phyloP scores from a whole-genome alignment of 2,113 vertebrate genomes.

The Pterocles gutturalis region DNA sequence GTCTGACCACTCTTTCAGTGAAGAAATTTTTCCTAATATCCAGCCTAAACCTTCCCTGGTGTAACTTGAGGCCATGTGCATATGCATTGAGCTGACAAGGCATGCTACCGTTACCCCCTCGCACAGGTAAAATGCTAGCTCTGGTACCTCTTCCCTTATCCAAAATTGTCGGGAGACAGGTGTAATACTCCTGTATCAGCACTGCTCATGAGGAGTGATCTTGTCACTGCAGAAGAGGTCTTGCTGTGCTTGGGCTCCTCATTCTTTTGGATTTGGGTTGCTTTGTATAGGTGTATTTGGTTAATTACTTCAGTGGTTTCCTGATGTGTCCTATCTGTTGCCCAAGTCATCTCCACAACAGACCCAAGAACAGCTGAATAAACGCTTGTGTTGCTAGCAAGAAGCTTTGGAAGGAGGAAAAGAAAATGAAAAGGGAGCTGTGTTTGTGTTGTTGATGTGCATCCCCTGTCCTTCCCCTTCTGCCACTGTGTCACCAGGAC shows the following conservation, averaged over 20 bases:
- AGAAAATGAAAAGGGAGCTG: background rate
- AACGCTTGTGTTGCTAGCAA: background rate
- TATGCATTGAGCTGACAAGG: background rate
- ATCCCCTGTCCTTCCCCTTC: background rate
- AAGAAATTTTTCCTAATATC: too few relatives aligned
- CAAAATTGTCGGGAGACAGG: fast-evolving
- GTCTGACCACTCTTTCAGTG: too few relatives aligned
- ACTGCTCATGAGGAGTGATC: background rate
- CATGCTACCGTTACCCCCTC: background rate
- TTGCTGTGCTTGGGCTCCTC: background rate
- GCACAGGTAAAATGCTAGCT: fast-evolving
- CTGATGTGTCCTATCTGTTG: background rate
- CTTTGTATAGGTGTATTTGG: background rate
- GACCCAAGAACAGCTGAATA: background rate
- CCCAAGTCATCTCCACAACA: background rate
- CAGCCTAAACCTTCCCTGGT: too few relatives aligned
- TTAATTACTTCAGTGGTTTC: background rate
- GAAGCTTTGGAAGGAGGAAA: background rate
- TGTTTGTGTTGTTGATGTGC: background rate
- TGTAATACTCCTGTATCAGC: background rate
- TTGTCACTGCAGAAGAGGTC: background rate
- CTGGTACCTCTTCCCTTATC: background rate
- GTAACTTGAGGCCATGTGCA: too few relatives aligned
- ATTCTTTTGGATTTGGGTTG: background rate
- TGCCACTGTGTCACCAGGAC: background rate